A percentile compares a stretch with the other conserved stretches of the same genome.
Evolutionary conservation across 1,140 invertebrate species (phyloP).

Genomic region (Caerostris darwini): DNA sequence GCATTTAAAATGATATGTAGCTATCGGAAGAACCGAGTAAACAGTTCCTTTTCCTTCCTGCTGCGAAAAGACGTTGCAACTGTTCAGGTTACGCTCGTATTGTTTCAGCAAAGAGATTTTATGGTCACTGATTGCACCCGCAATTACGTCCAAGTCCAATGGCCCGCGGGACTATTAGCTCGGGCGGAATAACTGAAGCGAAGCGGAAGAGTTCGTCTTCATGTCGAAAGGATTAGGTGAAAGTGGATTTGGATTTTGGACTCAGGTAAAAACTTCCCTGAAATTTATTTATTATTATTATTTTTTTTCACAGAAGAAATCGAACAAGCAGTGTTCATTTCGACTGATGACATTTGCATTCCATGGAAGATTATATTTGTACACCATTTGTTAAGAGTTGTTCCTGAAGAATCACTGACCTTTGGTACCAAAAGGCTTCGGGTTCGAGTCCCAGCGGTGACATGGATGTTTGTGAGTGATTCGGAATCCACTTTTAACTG

Average conservation of each 20-base stretch:
- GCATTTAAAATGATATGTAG: neutral
- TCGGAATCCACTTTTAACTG: no score
- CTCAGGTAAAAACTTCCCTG: neutral
- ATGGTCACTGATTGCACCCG: constrained; percentile 66
- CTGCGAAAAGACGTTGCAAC: neutral
- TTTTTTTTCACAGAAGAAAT: neutral
- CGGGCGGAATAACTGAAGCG: constrained; percentile 53
- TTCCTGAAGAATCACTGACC: no score
- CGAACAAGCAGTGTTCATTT: no score
- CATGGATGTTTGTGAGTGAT: no score
- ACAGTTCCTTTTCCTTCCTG: neutral
- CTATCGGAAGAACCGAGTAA: neutral
- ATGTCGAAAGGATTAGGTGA: constrained; percentile 3
- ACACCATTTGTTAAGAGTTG: no score
- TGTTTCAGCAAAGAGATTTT: constrained; percentile 63
- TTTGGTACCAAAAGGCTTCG: no score
- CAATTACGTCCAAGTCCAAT: constrained; percentile 67
- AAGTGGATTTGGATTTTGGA: neutral
- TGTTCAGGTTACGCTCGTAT: constrained; percentile 67
- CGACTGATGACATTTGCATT: no score
- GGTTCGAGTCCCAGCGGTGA: no score
- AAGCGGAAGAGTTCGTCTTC: constrained; percentile 29
- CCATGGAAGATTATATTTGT: no score
- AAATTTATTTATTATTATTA: neutral
- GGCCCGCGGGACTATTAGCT: constrained; percentile 30